Percentiles rank a stretch among this genome's conserved stretches.
Evolutionary conservation across 1,140 invertebrate genomes (phyloP).

Genomic region (Stegodyphus dumicola): DNA sequence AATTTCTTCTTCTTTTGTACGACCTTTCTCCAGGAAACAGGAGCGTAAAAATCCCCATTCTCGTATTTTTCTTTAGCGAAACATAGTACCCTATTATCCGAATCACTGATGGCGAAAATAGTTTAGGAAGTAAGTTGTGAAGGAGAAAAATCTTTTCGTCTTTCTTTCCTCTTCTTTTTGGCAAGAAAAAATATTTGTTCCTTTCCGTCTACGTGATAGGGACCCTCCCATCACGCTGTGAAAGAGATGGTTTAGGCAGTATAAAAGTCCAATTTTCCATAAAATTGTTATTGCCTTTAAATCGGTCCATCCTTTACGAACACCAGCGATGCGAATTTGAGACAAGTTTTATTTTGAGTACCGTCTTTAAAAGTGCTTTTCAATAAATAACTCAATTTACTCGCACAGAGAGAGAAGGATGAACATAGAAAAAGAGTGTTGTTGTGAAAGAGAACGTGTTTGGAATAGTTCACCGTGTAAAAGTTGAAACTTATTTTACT

Average conservation of each 20-base stretch:
- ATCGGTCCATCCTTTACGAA: neutral
- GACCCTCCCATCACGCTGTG: neutral
- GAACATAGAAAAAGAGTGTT: no score
- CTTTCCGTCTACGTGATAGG: slow-evolving; percentile 5
- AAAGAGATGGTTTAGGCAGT: slow-evolving; percentile 12
- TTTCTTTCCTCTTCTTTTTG: neutral
- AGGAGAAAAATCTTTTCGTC: slow-evolving; percentile 12
- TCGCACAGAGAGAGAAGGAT: neutral
- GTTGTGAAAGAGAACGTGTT: no score
- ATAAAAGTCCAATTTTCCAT: slow-evolving; percentile 26
- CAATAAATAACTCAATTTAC: no score
- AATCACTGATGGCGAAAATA: slow-evolving; percentile 48
- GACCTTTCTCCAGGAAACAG: no score
- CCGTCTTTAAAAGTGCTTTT: no score
- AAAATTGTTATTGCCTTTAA: neutral
- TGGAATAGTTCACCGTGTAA: no score
- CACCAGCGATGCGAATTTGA: neutral
- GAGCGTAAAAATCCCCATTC: no score
- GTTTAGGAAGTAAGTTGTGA: slow-evolving; percentile 41
- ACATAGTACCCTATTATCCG: slow-evolving; percentile 46
- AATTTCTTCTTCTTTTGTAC: no score
- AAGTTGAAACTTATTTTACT: no score
- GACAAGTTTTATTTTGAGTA: neutral
- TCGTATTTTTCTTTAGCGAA: neutral
- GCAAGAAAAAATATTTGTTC: neutral